phyloP scores from a whole-genome alignment of 2,888 invertebrate genomes.

The Drosophila fulvimacula region DNA sequence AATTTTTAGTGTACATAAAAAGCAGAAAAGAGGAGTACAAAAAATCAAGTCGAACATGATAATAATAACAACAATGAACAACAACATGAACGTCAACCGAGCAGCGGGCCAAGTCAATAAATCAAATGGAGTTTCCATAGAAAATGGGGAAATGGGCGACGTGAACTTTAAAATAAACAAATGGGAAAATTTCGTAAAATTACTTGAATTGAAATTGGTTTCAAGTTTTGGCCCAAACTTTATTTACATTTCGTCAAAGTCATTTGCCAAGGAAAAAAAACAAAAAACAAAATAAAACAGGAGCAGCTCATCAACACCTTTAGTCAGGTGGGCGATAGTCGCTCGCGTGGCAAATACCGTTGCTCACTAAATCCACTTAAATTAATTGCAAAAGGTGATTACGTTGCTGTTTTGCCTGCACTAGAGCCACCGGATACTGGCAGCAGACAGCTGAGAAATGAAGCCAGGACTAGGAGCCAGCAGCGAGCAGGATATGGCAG shows the following conservation, averaged over 20 bases:
- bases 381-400: constrained; percentile 84
- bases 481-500: constrained; percentile 16
- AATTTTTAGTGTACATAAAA: constrained; percentile 81
- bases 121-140: constrained; percentile 64
- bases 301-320: constrained; percentile 74
- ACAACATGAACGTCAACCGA: constrained; percentile 40
- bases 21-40: too few relatives aligned
- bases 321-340: constrained; percentile 39
- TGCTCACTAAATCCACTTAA: constrained; percentile 82
- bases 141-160: neutral
- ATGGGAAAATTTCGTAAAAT: neutral
- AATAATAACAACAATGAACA: constrained; percentile 52
- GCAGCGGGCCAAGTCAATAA: constrained; percentile 67
- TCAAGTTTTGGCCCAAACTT: neutral
- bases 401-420: constrained; percentile 79
- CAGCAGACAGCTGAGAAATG: constrained; percentile 77
- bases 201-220: neutral
- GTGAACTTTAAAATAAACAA: constrained; percentile 53
- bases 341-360: constrained; percentile 59
- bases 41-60: constrained; percentile 45
- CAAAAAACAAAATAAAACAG: too few relatives aligned
- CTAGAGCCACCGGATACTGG: constrained; percentile 42
- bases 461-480: constrained; percentile 38
- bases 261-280: constrained; percentile 23
- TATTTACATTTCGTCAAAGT: constrained; percentile 44